Evolutionary conservation across 1,140 invertebrate genomes (phyloP).

Genomic region (Drosophila cardini): DNA sequence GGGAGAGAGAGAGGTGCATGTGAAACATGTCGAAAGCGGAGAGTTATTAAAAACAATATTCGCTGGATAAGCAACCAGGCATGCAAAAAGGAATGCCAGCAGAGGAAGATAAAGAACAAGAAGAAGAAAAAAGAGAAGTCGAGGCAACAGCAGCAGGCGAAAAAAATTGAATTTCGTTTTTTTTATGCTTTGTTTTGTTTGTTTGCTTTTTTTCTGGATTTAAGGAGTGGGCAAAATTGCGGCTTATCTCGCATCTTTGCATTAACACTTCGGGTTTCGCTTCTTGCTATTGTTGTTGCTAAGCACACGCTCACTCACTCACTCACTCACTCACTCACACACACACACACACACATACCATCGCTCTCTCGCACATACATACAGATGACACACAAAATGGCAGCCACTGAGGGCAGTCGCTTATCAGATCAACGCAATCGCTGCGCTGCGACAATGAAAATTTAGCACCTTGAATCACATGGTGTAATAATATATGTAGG

Average conservation of each 20-base stretch:
- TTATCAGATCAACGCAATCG: conserved; percentile 58
- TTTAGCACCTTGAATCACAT: conserved; percentile 55
- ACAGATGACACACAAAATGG: conserved; percentile 56
- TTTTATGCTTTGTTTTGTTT: not conserved
- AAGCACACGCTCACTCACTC: conserved; percentile 44
- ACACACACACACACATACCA: conserved; percentile 20
- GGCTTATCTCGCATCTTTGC: conserved; percentile 75
- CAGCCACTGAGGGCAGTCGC: conserved; percentile 33
- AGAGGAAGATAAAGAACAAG: not conserved
- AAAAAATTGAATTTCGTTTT: conserved; percentile 34
- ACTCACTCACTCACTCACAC: conserved; percentile 6
- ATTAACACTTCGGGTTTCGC: conserved; percentile 70
- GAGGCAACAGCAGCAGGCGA: not conserved
- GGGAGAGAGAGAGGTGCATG: not conserved
- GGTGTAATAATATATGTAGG: no score
- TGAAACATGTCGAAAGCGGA: conserved; percentile 38
- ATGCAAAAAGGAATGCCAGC: conserved; percentile 20
- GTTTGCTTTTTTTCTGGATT: conserved; percentile 6
- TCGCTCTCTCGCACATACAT: no score
- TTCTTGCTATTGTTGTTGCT: conserved; percentile 43
- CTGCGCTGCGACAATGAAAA: conserved; percentile 53
- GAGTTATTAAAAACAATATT: conserved; percentile 83
- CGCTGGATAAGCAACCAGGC: conserved; percentile 65
- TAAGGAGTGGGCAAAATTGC: conserved; percentile 57
- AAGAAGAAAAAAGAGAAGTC: not conserved